phyloP scores from a whole-genome alignment of 2,113 vertebrate genomes.

The Bubalus kerabau region DNA sequence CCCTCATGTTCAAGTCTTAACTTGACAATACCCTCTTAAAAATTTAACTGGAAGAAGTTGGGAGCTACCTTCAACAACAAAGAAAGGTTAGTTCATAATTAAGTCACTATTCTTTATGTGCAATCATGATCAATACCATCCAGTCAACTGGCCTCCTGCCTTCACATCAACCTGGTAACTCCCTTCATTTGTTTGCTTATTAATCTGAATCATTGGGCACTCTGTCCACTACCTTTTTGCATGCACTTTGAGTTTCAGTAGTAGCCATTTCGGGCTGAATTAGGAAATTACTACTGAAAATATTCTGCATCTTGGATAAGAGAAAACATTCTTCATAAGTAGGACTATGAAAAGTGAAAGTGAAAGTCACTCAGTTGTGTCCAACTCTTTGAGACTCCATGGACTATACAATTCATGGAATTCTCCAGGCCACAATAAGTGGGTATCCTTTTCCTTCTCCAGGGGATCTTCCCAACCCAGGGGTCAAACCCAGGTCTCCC shows the following conservation, averaged over 20 bases:
- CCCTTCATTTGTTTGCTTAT: neutral
- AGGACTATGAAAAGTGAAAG: neutral
- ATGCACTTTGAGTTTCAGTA: neutral
- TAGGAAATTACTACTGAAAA: neutral
- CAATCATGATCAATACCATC: neutral
- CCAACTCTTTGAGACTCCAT: neutral
- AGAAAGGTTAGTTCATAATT: neutral
- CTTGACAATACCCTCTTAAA: neutral
- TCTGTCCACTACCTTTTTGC: neutral
- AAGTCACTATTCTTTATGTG: neutral
- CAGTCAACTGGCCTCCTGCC: neutral
- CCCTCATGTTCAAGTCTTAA: neutral
- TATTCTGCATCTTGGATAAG: neutral
- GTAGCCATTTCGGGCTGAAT: neutral
- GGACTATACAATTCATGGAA: neutral
- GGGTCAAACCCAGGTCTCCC: neutral
- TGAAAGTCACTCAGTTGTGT: neutral
- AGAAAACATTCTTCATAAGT: neutral
- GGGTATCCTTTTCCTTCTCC: neutral
- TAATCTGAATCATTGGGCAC: neutral
- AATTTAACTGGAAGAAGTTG: neutral
- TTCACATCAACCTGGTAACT: neutral
- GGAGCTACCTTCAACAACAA: neutral
- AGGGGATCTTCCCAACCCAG: neutral
- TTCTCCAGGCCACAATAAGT: neutral